Evolutionary conservation across 2,888 invertebrate genomes (phyloP).

Genomic region (Chloroclystis v-ata): DNA sequence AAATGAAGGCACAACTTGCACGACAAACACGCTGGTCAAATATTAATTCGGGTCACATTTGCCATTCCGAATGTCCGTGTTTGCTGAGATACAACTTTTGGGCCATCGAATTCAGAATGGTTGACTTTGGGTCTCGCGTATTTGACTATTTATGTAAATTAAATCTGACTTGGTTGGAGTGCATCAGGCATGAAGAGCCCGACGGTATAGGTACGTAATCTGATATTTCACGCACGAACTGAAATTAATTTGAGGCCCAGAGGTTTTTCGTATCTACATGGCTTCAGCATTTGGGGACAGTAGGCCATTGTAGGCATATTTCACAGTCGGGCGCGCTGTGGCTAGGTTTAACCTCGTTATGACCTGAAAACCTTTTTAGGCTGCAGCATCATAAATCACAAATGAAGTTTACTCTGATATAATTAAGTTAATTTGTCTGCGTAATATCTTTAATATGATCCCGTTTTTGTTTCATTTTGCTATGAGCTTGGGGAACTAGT

Average conservation of each 20-base stretch:
- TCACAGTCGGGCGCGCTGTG: conserved; percentile 22
- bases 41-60: conserved; percentile 75
- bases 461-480: too few species aligned
- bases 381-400: conserved; percentile 4
- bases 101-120: conserved; percentile 66
- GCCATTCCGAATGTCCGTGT: conserved; percentile 61
- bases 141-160: conserved; percentile 71
- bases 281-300: conserved; percentile 21
- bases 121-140: conserved; percentile 62
- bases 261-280: conserved; percentile 30
- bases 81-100: conserved; percentile 71
- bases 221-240: conserved; percentile 44
- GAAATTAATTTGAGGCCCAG: conserved; percentile 37
- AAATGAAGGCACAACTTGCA: conserved; percentile 58
- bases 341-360: conserved; percentile 10
- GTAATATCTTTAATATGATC: too few species aligned
- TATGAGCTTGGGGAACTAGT: too few species aligned
- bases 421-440: too few species aligned
- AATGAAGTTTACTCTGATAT: not conserved
- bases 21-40: conserved; percentile 61
- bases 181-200: conserved; percentile 34
- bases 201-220: conserved; percentile 35
- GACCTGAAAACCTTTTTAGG: conserved; percentile 8
- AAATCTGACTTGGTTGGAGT: conserved; percentile 52
- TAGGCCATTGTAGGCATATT: conserved; percentile 24